Base-by-base conservation (phyloP, 2,888 invertebrate species). In the Amorpha juglandis region DNA sequence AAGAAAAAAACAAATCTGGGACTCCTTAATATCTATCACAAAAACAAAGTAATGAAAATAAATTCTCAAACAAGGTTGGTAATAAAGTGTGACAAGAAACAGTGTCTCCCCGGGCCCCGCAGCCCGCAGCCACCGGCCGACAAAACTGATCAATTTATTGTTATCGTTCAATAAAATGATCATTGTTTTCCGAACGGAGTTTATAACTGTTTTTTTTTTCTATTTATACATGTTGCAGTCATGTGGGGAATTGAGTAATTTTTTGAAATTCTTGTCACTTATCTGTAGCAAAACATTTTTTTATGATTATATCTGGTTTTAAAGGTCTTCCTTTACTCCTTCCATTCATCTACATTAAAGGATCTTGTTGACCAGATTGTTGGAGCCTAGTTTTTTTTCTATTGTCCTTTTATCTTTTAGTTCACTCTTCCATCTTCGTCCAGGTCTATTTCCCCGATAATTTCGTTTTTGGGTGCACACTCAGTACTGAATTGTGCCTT, bases 91-190 rank as follows among this genome's bases (percentile, higher is more conserved):
- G 58, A 58, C 58, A 58, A 16, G 38, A 58, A 16, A 12, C 58
- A 58, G 38, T 38, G 19, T 16, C 35, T 8, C 19, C 16, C 1
- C 19, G 12, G 16, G 14, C 21, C n/a, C 11, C 47, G 27, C 27
- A 12, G 52, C 1, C 45, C 11, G 45, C 14, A 11, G 45, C 45
- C 14, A 14, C 14, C 9, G 45, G 14, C 14, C 11, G 42, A 11
- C 12, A 14, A 11, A 12, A 42, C 38, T 19, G 16, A 58, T 58
- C 58, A 58, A 58, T 58, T 58, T 58, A 58, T 58, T 58, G 58
- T 58, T 58, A 58, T 58, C 19, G 58, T 38, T 16, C 58, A 58
- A 58, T 58, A 58, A 58, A 58, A 58, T 58, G 58, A 42, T 58
- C 38, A 58, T 58, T 58, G 58, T 42, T 58, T 58, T 58, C 19